A percentile compares a stretch with the other conserved stretches of the same genome.
Conservation (phyloP, 2,797 vertebrate genomes). For the Sylvilagus floridanus region DNA sequence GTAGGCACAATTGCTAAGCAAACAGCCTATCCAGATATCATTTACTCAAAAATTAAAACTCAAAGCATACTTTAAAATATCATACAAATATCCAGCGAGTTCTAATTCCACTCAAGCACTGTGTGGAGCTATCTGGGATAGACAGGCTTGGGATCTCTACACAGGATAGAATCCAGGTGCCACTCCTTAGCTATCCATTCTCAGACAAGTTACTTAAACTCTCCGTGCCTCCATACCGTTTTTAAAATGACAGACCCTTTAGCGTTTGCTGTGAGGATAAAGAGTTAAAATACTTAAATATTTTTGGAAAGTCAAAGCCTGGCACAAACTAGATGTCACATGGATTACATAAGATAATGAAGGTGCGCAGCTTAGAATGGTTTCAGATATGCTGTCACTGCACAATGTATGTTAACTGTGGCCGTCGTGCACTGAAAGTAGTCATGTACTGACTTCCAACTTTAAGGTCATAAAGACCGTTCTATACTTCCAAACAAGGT, state of each 20-base stretch:
- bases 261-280: background rate
- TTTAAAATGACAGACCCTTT: background rate
- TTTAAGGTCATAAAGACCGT: background rate
- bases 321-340: background rate
- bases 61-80: background rate
- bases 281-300: background rate
- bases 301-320: background rate
- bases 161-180: background rate
- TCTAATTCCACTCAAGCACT: background rate
- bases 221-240: background rate
- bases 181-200: background rate
- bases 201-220: background rate
- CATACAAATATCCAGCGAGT: background rate
- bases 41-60: slow-evolving; percentile 8
- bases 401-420: background rate
- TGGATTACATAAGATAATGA: background rate
- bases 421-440: background rate
- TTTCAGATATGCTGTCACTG: background rate
- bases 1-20: background rate
- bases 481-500: background rate
- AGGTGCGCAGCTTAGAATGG: background rate
- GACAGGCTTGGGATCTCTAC: background rate
- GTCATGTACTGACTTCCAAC: background rate
- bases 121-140: background rate
- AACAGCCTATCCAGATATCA: background rate